These are phyloP conservation scores for Glareola pratincola DNA, from an alignment of 2,113 vertebrate species.

Conservation along the genomic window DNA sequence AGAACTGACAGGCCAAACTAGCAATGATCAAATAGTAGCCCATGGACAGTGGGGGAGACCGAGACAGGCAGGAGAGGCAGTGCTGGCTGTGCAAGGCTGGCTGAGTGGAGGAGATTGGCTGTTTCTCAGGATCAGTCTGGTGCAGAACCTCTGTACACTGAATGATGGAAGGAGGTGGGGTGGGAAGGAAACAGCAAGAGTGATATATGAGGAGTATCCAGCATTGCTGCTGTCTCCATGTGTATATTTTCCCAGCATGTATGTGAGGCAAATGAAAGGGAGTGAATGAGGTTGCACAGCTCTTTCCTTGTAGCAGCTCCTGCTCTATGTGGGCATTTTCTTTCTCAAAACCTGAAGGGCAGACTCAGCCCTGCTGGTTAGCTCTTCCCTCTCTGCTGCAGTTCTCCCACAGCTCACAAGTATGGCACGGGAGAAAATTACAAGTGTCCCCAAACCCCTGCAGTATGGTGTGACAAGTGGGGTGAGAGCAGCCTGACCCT, in stretches of 20 bases:
- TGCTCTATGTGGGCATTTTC: not conserved
- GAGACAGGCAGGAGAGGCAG: not conserved
- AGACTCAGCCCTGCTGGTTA: not conserved
- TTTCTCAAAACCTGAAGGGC: not conserved
- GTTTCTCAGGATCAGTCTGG: not conserved
- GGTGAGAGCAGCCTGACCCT: not conserved
- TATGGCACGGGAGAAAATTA: not conserved
- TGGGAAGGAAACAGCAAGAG: not conserved
- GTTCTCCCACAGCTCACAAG: not conserved
- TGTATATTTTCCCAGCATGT: not conserved
- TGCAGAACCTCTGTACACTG: not conserved
- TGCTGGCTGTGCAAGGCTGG: not conserved
- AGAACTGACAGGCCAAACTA: constrained; percentile 42
- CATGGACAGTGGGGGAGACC: not conserved
- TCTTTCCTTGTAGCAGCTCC: not conserved
- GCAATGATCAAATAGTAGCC: not conserved
- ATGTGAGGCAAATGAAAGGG: not conserved
- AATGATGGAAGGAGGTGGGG: not conserved
- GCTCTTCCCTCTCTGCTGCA: not conserved
- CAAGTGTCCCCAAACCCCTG: not conserved
- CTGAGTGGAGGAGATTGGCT: not conserved
- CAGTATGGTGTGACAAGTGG: not conserved
- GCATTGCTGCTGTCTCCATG: accelerated
- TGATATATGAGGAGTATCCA: not conserved
- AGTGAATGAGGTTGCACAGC: not conserved